Percentiles rank a stretch among this genome's conserved stretches.
phyloP scores from a whole-genome alignment of 2,888 invertebrate species.

The Erebia aethiops region DNA sequence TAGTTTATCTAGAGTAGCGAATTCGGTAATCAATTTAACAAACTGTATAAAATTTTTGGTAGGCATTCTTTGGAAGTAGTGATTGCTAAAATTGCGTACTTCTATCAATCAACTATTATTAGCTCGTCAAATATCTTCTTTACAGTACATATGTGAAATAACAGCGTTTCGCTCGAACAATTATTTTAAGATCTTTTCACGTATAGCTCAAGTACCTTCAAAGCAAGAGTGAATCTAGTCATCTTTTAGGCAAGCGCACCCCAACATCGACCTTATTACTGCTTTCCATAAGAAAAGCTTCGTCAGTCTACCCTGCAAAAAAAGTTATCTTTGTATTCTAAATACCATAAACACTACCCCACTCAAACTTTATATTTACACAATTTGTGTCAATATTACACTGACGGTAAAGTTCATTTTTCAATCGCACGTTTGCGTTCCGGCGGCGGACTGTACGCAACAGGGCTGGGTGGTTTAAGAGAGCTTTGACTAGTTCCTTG shows the following conservation, averaged over 20 bases:
- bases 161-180: background rate
- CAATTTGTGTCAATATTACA: background rate
- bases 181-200: too few relatives aligned
- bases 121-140: background rate
- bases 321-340: background rate
- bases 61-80: too few relatives aligned
- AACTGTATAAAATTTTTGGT: too few relatives aligned
- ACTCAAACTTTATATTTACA: slow-evolving; percentile 4
- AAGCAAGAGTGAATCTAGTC: too few relatives aligned
- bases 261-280: too few relatives aligned
- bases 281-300: too few relatives aligned
- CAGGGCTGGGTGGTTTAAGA: slow-evolving; percentile 56
- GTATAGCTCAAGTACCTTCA: too few relatives aligned
- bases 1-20: too few relatives aligned
- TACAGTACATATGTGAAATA: background rate
- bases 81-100: background rate
- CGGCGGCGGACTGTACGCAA: slow-evolving; percentile 64
- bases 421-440: slow-evolving; percentile 53
- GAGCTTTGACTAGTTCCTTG: slow-evolving; percentile 29
- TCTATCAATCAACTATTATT: background rate
- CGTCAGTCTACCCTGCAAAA: too few relatives aligned
- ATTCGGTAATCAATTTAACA: too few relatives aligned
- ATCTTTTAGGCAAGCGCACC: too few relatives aligned
- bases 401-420: slow-evolving; percentile 25
- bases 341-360: background rate